Conservation (phyloP, 2,888 invertebrate genomes). For the Hemithea aestivaria region DNA sequence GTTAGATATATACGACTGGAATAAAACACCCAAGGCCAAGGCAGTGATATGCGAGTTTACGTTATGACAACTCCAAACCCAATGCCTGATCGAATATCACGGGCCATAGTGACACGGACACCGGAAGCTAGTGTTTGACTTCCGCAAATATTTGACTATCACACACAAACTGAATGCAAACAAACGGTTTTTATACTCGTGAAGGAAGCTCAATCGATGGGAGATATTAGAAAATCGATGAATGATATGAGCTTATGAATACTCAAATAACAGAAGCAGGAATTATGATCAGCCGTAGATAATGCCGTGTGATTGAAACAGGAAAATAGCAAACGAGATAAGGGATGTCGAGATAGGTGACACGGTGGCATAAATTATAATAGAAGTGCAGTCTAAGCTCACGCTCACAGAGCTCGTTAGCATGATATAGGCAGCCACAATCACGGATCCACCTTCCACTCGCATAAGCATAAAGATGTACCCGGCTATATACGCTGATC, state of each 20-base stretch:
- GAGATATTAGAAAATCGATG: background rate
- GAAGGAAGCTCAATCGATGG: constrained; percentile 6
- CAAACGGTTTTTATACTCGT: constrained; percentile 18
- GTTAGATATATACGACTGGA: constrained; percentile 15
- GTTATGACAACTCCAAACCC: constrained; percentile 22
- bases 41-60: constrained; percentile 4
- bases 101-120: constrained; percentile 31
- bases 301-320: background rate
- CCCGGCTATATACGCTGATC: constrained; percentile 43
- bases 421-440: constrained; percentile 29
- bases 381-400: constrained; percentile 14
- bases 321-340: constrained; percentile 7
- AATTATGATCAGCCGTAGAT: background rate
- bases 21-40: constrained; percentile 20
- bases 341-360: background rate
- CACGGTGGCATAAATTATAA: constrained; percentile 13
- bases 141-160: constrained; percentile 47
- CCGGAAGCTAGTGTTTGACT: constrained; percentile 43
- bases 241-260: background rate
- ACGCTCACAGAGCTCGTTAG: constrained; percentile 37
- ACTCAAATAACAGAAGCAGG: too few relatives aligned
- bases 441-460: constrained; percentile 28
- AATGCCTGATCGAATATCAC: constrained; percentile 34
- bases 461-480: constrained; percentile 39
- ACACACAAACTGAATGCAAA: constrained; percentile 37